Conservation (phyloP, 2,888 invertebrate species). For the Drosophila mimica region DNA sequence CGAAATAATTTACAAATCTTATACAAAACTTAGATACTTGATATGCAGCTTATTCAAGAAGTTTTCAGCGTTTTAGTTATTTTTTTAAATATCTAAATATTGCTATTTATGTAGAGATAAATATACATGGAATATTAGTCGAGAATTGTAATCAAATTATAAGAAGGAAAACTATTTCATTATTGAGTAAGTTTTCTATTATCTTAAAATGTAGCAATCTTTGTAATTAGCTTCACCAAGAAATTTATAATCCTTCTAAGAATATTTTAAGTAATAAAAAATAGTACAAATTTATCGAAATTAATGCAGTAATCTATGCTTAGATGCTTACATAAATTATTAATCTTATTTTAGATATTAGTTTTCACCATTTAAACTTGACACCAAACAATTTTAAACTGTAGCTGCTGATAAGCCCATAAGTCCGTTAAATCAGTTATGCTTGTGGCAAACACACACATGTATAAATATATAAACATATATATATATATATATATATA, state of each 20-base stretch:
- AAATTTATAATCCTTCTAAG: too few relatives aligned
- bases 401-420: slow-evolving; percentile 17
- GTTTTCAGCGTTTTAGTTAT: not conserved
- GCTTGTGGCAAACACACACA: slow-evolving; percentile 2
- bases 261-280: too few relatives aligned
- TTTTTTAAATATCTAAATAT: not conserved
- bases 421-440: not conserved
- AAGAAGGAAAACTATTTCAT: not conserved
- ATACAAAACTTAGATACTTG: not conserved
- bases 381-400: not conserved
- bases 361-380: not conserved
- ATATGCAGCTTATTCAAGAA: not conserved
- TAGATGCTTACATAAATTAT: not conserved
- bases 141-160: not conserved
- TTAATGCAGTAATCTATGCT: not conserved
- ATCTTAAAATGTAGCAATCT: not conserved
- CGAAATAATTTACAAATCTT: slow-evolving; percentile 7
- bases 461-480: not conserved
- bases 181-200: not conserved
- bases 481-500: not conserved
- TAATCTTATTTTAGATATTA: not conserved
- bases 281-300: too few relatives aligned
- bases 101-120: not conserved
- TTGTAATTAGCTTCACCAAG: not conserved
- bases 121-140: not conserved